Conservation (phyloP, 2,797 vertebrate species). For the Rhincodon typus region DNA sequence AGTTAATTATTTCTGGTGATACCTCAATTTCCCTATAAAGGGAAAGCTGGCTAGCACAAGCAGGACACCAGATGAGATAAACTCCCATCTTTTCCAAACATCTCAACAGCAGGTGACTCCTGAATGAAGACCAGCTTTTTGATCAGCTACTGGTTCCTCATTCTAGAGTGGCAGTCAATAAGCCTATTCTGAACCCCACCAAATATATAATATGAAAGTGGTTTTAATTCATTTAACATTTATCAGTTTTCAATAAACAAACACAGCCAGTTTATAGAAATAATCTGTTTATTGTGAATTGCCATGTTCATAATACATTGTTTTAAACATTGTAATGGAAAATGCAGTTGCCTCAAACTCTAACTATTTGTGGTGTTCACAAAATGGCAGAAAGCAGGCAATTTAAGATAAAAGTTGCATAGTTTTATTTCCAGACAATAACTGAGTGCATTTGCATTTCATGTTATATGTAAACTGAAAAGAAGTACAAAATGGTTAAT, state of each 20-base stretch:
- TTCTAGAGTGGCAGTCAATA: background rate
- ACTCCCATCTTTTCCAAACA: background rate
- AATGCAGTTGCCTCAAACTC: conserved; percentile 18
- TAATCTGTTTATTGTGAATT: conserved; percentile 88
- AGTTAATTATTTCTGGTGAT: background rate
- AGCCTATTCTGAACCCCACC: background rate
- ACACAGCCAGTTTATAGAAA: conserved; percentile 51
- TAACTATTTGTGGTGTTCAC: conserved; percentile 44
- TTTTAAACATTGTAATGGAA: conserved; percentile 69
- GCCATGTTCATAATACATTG: conserved; percentile 77
- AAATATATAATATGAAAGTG: background rate
- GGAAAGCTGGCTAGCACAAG: background rate
- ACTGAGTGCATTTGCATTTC: conserved; percentile 53
- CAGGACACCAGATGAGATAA: background rate
- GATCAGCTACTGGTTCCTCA: background rate
- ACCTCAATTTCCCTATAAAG: background rate
- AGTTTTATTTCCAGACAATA: conserved; percentile 54
- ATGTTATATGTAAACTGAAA: conserved; percentile 54
- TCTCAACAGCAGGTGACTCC: background rate
- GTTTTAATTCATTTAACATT: background rate
- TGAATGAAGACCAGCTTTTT: background rate
- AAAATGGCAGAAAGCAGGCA: conserved; percentile 57
- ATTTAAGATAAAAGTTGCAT: conserved; percentile 58
- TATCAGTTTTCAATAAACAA: background rate
- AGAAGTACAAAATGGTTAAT: conserved; percentile 44